Percentiles rank a stretch among this genome's conserved stretches.
phyloP scores from a whole-genome alignment of 2,113 vertebrate species.

The Trinectes maculatus region DNA sequence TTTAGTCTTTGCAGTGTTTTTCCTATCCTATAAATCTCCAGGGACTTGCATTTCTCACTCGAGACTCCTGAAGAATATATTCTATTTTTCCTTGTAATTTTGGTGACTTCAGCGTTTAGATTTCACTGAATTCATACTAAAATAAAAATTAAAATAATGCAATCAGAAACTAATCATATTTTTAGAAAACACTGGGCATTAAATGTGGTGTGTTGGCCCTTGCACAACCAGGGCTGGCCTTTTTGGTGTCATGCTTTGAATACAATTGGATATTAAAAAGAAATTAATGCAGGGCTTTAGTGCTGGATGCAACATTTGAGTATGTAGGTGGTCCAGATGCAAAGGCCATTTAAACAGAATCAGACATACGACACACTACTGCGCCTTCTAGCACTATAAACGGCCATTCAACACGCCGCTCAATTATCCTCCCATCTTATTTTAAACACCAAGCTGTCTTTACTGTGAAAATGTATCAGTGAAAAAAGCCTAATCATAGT shows the following conservation, averaged over 20 bases:
- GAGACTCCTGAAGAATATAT: no score
- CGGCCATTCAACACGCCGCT: slow-evolving; percentile 10
- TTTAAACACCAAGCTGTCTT: slow-evolving; percentile 37
- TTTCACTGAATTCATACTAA: not conserved
- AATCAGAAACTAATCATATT: not conserved
- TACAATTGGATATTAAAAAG: slow-evolving; percentile 20
- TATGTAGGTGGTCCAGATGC: not conserved
- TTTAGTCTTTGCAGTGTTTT: no score
- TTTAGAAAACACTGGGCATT: not conserved
- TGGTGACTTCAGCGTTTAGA: not conserved
- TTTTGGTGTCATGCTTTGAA: slow-evolving; percentile 41
- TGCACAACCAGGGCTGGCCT: slow-evolving; percentile 8
- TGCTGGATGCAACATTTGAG: slow-evolving; percentile 1
- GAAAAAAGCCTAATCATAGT: not conserved
- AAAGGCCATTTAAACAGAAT: not conserved
- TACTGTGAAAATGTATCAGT: not conserved
- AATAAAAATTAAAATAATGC: not conserved
- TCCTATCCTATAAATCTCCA: no score
- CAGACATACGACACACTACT: not conserved
- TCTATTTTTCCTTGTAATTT: no score
- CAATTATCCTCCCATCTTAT: slow-evolving; percentile 2
- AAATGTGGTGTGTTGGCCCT: not conserved
- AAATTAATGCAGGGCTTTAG: slow-evolving; percentile 23
- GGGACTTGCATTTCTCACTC: no score
- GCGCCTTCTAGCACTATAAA: slow-evolving; percentile 14